phyloP scores from a whole-genome alignment of 2,888 invertebrate species.

The Temnothorax unifasciatus region DNA sequence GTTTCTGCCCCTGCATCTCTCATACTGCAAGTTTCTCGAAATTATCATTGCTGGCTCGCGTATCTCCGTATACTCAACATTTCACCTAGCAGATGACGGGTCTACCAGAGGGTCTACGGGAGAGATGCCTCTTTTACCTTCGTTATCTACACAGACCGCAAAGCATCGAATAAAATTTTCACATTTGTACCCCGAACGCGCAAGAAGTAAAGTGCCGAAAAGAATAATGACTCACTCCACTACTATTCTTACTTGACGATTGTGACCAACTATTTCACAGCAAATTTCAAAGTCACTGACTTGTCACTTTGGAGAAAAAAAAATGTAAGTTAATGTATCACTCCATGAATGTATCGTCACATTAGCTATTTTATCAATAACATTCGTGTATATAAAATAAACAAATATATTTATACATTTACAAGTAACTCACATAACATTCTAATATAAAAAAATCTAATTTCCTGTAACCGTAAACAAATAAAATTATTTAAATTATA shows the following conservation, averaged over 20 bases:
- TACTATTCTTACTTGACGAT: constrained; percentile 57
- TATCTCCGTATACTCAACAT: constrained; percentile 60
- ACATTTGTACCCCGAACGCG: constrained; percentile 44
- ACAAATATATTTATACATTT: not conserved
- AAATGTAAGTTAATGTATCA: not conserved
- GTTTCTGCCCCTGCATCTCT: constrained; percentile 34
- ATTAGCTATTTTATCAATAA: constrained; percentile 16
- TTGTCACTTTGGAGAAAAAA: not conserved
- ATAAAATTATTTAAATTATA: not conserved
- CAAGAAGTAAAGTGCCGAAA: constrained; percentile 45
- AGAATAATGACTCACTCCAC: constrained; percentile 37
- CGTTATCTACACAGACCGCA: constrained; percentile 67
- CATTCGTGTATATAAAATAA: not conserved
- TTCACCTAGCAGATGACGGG: constrained; percentile 56
- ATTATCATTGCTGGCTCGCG: constrained; percentile 67
- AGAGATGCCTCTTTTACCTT: constrained; percentile 64
- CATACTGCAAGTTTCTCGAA: constrained; percentile 70
- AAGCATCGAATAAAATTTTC: constrained; percentile 69
- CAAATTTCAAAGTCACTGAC: not conserved
- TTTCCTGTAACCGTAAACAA: not conserved
- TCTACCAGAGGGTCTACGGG: constrained; percentile 20
- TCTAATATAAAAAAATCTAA: not conserved
- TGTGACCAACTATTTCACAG: not conserved
- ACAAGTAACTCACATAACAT: not conserved
- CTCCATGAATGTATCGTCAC: not conserved